These are phyloP conservation scores for Daubentonia madagascariensis DNA, from an alignment of 2,113 vertebrate genomes.

Conservation along the genomic window DNA sequence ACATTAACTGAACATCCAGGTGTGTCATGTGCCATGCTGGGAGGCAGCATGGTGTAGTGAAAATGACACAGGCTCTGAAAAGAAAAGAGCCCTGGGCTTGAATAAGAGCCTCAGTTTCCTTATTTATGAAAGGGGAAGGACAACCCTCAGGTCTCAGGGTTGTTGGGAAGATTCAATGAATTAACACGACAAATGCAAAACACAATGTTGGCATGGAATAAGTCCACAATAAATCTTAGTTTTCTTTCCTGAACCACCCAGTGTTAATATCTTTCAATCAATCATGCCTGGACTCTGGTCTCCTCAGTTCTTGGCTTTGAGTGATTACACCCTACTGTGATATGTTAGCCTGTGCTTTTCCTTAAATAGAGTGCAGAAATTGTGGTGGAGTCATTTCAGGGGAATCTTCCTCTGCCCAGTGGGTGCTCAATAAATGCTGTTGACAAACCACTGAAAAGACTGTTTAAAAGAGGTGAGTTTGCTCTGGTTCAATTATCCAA, in stretches of 20 bases:
- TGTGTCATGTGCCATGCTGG: background rate
- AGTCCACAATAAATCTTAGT: background rate
- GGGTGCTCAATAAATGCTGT: background rate
- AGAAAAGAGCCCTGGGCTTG: background rate
- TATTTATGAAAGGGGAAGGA: background rate
- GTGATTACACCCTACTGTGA: background rate
- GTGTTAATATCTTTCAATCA: background rate
- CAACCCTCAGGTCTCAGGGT: background rate
- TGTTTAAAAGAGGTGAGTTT: background rate
- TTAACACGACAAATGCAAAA: background rate
- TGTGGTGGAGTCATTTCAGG: background rate
- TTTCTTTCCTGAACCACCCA: background rate
- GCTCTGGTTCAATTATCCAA: background rate
- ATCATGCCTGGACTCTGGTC: background rate
- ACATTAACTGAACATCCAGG: background rate
- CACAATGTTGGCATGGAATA: background rate
- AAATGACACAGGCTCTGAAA: background rate
- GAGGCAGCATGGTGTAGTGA: background rate
- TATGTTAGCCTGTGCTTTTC: background rate
- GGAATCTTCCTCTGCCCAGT: background rate
- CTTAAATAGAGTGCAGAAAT: background rate
- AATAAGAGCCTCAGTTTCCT: background rate
- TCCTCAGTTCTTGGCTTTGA: background rate
- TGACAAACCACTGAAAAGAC: background rate
- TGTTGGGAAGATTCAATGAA: background rate